Evolutionary conservation across 1,140 invertebrate species (phyloP).

Genomic region (Achroia grisella): DNA sequence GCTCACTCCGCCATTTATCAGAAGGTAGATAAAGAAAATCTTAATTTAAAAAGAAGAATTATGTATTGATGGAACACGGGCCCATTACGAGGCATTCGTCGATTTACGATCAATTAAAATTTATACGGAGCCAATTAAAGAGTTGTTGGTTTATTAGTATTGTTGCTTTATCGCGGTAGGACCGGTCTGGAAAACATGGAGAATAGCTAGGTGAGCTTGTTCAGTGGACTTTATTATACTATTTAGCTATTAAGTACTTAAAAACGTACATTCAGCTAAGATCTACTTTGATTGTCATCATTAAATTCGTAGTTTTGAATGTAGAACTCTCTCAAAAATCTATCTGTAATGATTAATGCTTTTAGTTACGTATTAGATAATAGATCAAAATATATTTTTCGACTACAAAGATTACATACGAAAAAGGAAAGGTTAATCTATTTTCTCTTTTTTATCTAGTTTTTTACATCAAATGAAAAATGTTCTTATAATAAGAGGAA

Average conservation of each 20-base stretch:
- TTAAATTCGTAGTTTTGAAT: no score
- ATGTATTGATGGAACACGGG: conserved; percentile 13
- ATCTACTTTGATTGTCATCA: no score
- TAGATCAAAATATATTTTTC: no score
- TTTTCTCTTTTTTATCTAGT: no score
- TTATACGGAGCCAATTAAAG: conserved; percentile 64
- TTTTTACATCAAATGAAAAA: no score
- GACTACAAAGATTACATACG: no score
- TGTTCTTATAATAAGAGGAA: no score
- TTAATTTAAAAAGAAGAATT: conserved; percentile 42
- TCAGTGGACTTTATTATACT: not conserved
- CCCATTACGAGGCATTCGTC: not conserved
- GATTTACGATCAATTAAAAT: conserved; percentile 70
- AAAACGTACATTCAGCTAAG: no score
- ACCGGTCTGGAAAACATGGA: conserved; percentile 16
- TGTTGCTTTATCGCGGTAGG: conserved; percentile 41
- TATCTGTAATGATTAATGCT: no score
- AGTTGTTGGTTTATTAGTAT: conserved; percentile 54
- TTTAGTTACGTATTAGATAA: no score
- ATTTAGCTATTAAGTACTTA: not conserved
- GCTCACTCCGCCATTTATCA: conserved; percentile 3
- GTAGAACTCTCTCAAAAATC: no score
- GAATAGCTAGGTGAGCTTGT: not conserved
- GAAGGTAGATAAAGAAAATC: conserved; percentile 30
- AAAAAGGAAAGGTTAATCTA: no score